phyloP scores from a whole-genome alignment of 92 coral and sea anemone genomes.

The Epizoanthus fatuus region DNA sequence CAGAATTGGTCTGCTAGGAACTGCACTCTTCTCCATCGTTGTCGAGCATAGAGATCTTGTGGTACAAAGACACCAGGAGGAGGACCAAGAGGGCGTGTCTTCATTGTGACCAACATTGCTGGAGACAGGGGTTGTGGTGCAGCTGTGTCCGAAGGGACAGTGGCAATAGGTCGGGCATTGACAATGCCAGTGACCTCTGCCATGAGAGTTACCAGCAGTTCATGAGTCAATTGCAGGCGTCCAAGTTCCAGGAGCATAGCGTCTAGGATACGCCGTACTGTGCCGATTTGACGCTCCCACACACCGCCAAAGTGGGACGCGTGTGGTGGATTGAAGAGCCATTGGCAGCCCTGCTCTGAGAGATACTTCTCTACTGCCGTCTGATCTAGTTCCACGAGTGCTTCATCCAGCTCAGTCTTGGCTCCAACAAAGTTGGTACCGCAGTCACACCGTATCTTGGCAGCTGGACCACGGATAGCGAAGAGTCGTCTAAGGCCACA shows the following conservation, averaged over 20 bases:
- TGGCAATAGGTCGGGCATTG: too few relatives aligned
- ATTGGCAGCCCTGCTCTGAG: not conserved
- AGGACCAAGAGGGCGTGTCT: not conserved
- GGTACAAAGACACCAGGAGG: not conserved
- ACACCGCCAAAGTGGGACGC: too few relatives aligned
- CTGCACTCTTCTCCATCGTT: not conserved
- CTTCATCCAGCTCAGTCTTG: slow-evolving; percentile 46
- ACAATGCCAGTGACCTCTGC: too few relatives aligned
- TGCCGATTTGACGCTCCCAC: too few relatives aligned
- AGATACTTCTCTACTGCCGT: not conserved
- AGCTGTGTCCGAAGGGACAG: too few relatives aligned
- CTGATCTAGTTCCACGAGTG: not conserved
- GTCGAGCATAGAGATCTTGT: not conserved
- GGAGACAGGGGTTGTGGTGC: too few relatives aligned
- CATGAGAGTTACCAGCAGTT: too few relatives aligned
- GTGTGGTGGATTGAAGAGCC: too few relatives aligned
- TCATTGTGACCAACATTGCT: not conserved
- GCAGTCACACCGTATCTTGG: not conserved
- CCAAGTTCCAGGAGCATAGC: too few relatives aligned
- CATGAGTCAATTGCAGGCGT: too few relatives aligned
- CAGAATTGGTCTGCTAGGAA: not conserved
- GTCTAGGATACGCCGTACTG: too few relatives aligned
- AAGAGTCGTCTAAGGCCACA: slow-evolving; percentile 1
- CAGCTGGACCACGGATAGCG: slow-evolving; percentile 18
- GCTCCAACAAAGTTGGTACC: slow-evolving; percentile 60